Evolutionary conservation across 2,888 invertebrate genomes (phyloP).

Genomic region (Nomada fabriciana): DNA sequence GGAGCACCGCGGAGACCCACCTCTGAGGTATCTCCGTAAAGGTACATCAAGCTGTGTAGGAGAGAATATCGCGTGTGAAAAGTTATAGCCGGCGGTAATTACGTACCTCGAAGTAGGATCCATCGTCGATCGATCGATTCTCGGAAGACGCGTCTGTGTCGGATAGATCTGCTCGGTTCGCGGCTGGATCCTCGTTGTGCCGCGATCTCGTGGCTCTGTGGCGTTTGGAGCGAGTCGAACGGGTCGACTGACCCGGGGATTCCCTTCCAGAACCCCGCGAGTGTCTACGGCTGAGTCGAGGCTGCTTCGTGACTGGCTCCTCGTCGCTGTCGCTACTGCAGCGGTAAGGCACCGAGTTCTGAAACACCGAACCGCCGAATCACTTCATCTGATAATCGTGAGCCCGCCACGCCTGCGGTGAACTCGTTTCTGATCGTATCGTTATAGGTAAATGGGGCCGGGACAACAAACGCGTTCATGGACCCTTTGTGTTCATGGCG

Average conservation of each 20-base stretch:
- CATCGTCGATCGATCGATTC: conserved; percentile 81
- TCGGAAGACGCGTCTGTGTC: conserved; percentile 82
- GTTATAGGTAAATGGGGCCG: conserved; percentile 3
- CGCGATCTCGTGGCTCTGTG: conserved; percentile 55
- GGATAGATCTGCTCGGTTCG: conserved; percentile 72
- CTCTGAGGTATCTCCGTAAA: too few species aligned
- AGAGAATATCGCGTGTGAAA: too few species aligned
- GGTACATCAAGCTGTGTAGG: background rate
- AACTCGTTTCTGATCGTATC: conserved; percentile 23
- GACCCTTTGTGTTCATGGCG: background rate
- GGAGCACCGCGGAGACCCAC: too few species aligned
- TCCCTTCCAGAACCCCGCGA: conserved; percentile 67
- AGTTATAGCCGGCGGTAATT: background rate
- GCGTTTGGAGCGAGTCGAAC: conserved; percentile 60
- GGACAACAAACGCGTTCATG: background rate
- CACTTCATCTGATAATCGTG: conserved; percentile 44
- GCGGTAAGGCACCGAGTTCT: conserved; percentile 86
- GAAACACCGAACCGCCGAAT: conserved; percentile 79
- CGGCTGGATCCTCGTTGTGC: conserved; percentile 58
- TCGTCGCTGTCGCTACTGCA: conserved; percentile 89
- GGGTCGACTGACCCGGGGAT: conserved; percentile 67
- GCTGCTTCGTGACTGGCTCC: conserved; percentile 91
- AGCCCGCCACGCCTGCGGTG: conserved; percentile 12
- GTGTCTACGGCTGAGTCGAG: conserved; percentile 85
- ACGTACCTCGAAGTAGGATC: conserved; percentile 83